These are phyloP conservation scores for Drosophila orena DNA, from an alignment of 1,140 invertebrate genomes.

Conservation along the genomic window DNA sequence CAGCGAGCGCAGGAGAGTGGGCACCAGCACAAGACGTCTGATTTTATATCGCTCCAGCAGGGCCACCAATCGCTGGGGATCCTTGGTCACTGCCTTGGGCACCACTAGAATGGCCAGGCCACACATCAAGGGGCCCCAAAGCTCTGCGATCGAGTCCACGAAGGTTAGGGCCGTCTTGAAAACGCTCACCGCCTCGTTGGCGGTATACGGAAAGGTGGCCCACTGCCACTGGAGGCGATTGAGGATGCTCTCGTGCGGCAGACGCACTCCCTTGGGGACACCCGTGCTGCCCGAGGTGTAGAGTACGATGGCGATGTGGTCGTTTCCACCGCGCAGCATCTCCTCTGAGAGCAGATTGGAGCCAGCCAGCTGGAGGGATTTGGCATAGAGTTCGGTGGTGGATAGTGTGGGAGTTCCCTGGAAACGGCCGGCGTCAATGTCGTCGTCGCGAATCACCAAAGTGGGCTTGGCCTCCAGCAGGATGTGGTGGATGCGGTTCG, in stretches of 20 bases:
- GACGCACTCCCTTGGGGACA: constrained; percentile 94
- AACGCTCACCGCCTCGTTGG: constrained; percentile 89
- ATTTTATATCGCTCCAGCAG: constrained; percentile 90
- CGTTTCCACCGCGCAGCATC: constrained; percentile 72
- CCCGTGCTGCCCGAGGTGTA: constrained; percentile 98
- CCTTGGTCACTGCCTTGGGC: constrained; percentile 89
- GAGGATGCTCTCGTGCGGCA: constrained; percentile 91
- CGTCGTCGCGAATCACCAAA: constrained; percentile 89
- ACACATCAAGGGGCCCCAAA: constrained; percentile 93
- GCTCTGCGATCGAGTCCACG: constrained; percentile 94
- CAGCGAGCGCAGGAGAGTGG: constrained; percentile 91
- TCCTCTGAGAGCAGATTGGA: constrained; percentile 68
- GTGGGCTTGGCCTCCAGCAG: constrained; percentile 90
- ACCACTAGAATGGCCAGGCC: constrained; percentile 89
- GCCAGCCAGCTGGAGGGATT: constrained; percentile 59
- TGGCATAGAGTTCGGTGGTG: constrained; percentile 66
- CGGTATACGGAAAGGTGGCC: constrained; percentile 89
- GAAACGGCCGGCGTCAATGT: constrained; percentile 67
- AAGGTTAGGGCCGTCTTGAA: constrained; percentile 96
- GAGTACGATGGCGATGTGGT: constrained; percentile 90
- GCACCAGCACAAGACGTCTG: constrained; percentile 92
- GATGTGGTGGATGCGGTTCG: constrained; percentile 90
- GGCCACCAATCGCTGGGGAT: constrained; percentile 90
- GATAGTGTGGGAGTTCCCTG: constrained; percentile 62
- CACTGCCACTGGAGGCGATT: constrained; percentile 95